Evolutionary conservation across 1,140 invertebrate genomes (phyloP).

Genomic region (Trissolcus basalis): DNA sequence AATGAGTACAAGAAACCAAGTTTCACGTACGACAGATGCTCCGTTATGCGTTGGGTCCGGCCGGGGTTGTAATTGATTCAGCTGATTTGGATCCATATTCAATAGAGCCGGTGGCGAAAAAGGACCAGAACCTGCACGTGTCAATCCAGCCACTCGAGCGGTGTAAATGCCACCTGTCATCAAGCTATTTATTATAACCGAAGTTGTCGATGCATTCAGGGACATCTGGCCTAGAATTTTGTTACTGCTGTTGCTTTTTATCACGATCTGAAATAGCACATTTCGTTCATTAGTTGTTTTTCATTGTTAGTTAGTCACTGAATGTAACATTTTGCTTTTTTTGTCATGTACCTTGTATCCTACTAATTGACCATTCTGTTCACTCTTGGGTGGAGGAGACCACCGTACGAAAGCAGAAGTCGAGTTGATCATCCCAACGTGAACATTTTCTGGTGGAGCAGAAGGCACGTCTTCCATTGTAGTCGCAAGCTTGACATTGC

Average conservation of each 20-base stretch:
- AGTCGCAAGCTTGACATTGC: constrained; percentile 82
- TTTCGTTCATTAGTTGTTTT: background rate
- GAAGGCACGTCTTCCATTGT: constrained; percentile 84
- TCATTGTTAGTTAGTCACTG: no score
- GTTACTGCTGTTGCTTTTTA: constrained; percentile 79
- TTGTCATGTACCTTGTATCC: constrained; percentile 84
- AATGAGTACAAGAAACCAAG: constrained; percentile 86
- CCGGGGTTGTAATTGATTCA: constrained; percentile 75
- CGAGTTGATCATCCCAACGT: constrained; percentile 88
- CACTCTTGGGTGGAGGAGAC: constrained; percentile 85
- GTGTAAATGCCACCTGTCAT: constrained; percentile 83
- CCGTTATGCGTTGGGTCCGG: constrained; percentile 76
- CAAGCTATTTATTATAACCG: constrained; percentile 84
- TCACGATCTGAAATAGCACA: constrained; percentile 78
- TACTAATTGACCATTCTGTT: constrained; percentile 87
- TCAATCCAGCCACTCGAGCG: constrained; percentile 85
- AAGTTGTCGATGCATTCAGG: constrained; percentile 84
- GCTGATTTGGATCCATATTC: constrained; percentile 79
- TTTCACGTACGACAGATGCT: constrained; percentile 79
- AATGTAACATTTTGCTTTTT: background rate
- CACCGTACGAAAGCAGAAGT: constrained; percentile 87
- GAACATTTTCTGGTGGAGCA: constrained; percentile 87
- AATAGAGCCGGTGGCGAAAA: constrained; percentile 80
- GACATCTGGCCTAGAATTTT: constrained; percentile 83
- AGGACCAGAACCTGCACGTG: constrained; percentile 82